phyloP scores from a whole-genome alignment of 2,113 vertebrate species.

The Natator depressus region DNA sequence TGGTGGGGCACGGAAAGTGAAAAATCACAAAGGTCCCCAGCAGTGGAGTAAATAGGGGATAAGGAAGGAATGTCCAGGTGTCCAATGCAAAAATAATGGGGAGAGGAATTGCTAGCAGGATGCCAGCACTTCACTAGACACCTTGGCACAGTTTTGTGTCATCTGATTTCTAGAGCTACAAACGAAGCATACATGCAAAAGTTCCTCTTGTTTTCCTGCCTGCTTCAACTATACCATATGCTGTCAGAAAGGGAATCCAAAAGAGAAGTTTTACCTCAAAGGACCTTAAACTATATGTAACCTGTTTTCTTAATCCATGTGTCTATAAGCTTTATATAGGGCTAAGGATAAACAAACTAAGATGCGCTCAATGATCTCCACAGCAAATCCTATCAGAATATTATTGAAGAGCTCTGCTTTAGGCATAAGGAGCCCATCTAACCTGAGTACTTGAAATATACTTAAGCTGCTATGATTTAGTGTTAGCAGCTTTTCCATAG shows the following conservation, averaged over 20 bases:
- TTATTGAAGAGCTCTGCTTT: slow-evolving; percentile 1
- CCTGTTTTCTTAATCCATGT: neutral
- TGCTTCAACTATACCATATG: neutral
- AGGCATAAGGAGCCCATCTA: neutral
- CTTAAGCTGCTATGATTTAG: slow-evolving; percentile 57
- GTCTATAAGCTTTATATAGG: neutral
- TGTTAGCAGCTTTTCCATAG: slow-evolving; percentile 73
- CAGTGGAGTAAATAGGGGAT: neutral
- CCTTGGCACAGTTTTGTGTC: neutral
- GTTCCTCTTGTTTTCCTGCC: neutral
- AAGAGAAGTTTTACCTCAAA: slow-evolving; percentile 45
- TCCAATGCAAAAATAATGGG: neutral
- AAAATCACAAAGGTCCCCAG: neutral
- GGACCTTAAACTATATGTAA: slow-evolving; percentile 25
- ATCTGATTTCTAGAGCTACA: neutral
- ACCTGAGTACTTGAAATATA: slow-evolving; percentile 42
- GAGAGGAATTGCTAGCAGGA: neutral
- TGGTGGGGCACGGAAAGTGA: neutral
- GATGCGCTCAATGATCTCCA: neutral
- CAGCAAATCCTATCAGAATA: neutral
- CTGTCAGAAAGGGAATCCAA: slow-evolving; percentile 22
- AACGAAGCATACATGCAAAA: neutral
- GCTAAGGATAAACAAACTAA: slow-evolving; percentile 19
- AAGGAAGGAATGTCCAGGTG: neutral
- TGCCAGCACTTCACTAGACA: neutral